Base-by-base conservation (phyloP, 2,888 invertebrate genomes). In the Tinea semifulvella region DNA sequence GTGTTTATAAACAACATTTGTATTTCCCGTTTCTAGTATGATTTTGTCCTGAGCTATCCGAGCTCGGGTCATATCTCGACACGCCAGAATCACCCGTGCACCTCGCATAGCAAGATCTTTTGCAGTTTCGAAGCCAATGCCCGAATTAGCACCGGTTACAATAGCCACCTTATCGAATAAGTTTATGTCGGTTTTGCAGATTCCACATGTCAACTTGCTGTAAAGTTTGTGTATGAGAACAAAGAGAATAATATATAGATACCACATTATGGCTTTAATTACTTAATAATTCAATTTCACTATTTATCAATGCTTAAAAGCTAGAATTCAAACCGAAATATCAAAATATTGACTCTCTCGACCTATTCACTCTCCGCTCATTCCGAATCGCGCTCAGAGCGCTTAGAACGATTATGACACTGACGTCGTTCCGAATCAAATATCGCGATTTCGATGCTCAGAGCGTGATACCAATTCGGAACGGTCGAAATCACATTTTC, bases 1-100 rank as follows among this genome's bases (percentile, higher is more conserved):
- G 57, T 87, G 85, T 58, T 87, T 87, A 0, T 87, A 84, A 1
- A 86, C 52, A 1, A 92, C 66, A 46, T 89, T 85, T 3, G 70
- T 67, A 58, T 90, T 90, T 42, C 85, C 85, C 0, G 89, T 87
- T 40, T 79, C 77, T 53, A 82, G 74, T 10, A 84, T 63, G 28
- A 92, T 85, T 60, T 86, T 84, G 49, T 87, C 88, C 86, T 55
- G 51, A 8, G 70, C 68, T 18, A 45, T 39, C 2, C 49, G 49
- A 0, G 61, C 68, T 48, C 57, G 63, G 1, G 55, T 52, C 46
- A 61, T 51, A 53, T 83, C 72, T 50, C 82, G 57, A 52, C 84
- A 84, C 0, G 83, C 84, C 42, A 85, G 57, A 44, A 85, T 83
- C 1, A 85, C 77, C 44, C 68, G 61, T 8, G 81, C 84, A 7